Evolutionary conservation across 1,140 invertebrate species (phyloP), one percentile per base, ranked within the genome.

Genomic region (Proctacanthus coquilletti): DNA sequence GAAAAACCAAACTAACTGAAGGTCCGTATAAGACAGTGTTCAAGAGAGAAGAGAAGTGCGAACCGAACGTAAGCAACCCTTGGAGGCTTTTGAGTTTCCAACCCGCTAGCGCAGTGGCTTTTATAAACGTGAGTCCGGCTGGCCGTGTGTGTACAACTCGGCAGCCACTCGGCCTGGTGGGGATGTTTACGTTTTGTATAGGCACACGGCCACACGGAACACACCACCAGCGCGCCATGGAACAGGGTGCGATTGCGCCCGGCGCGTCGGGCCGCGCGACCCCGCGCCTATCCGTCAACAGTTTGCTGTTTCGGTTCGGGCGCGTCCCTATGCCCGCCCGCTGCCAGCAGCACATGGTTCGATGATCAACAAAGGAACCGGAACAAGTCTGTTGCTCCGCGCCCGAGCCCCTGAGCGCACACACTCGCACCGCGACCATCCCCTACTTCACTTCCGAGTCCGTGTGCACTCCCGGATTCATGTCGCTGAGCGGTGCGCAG

Each of bases 41-140:
- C 56, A 58, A 58, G 55, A 58, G 55, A 58, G 55, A 58, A 56
- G 42, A 58, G 55, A 58, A 58, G 57, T 58, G 55, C 55, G 55
- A 58, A 58, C 55, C 55, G 55, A 58, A 58, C 53, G 52, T 57
- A 58, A 58, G 55, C 55, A 57, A 58, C 55, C 56, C 55, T 58
- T 58, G 53, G 53, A 58, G 57, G 55, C 50, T 58, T 58, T 58
- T 58, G 55, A 58, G 49, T 45, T 44, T 33, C 27, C 21, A 18
- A 37, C 17, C 25, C 18, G 29, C 18, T 42, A 49, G 53, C 38
- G 40, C 39, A 41, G 38, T 30, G 25, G 31, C 44, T 46, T 53
- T 58, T 58, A 58, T 58, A 58, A 32, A 32, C 30, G 5, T 17
- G 13, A 13, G 9, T 15, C 17, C 17, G 9, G 5, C 23, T 8